A percentile compares a stretch with the other conserved stretches of the same genome.
Conservation (phyloP, 2,888 invertebrate genomes). For the Harpalus rufipes region DNA sequence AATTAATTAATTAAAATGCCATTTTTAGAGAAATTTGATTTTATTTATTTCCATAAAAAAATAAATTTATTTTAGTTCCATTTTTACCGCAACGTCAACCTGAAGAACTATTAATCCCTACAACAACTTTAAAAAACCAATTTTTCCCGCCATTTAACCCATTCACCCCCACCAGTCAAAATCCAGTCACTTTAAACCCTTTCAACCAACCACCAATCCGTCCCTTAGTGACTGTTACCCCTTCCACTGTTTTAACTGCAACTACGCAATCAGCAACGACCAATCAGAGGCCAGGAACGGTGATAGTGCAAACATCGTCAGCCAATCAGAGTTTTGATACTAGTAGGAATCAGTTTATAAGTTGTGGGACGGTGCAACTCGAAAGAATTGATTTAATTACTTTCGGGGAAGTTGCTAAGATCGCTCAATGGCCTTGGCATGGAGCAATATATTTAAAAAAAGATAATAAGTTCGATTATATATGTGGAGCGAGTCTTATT, state of each 20-base stretch:
- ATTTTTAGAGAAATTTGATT: no score
- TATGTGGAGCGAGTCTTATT: constrained; percentile 83
- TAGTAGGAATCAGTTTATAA: constrained; percentile 22
- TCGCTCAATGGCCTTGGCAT: constrained; percentile 86
- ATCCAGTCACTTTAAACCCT: background rate
- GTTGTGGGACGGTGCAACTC: constrained; percentile 77
- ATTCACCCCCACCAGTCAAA: background rate
- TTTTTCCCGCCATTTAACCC: constrained; percentile 21
- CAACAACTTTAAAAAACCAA: background rate
- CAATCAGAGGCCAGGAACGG: background rate
- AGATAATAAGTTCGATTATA: constrained; percentile 78
- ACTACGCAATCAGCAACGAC: background rate
- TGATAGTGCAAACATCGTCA: background rate
- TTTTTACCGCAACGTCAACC: background rate
- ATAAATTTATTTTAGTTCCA: background rate
- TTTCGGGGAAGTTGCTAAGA: constrained; percentile 75
- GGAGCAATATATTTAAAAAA: constrained; percentile 80
- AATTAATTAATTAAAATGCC: no score
- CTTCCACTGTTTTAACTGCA: background rate
- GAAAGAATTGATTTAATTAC: constrained; percentile 79
- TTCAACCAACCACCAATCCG: background rate
- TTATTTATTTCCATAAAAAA: background rate
- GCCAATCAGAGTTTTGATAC: background rate
- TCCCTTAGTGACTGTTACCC: background rate
- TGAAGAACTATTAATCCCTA: background rate